Evolutionary conservation across 2,888 invertebrate genomes (phyloP).

Genomic region (Sarcophaga rosellei): DNA sequence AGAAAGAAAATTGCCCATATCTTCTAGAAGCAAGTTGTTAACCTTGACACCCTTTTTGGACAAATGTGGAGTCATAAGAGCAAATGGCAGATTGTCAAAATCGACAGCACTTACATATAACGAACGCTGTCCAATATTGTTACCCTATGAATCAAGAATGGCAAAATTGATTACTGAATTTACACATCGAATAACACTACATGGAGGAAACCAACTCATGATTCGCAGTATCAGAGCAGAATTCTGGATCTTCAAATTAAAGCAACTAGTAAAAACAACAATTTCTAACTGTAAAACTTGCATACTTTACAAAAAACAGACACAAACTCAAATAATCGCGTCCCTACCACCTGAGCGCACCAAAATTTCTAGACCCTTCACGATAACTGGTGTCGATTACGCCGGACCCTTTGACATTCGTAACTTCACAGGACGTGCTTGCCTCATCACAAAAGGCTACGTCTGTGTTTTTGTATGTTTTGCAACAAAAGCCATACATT

Average conservation of each 20-base stretch:
- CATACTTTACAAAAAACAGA: not conserved
- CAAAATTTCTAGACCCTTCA: slow-evolving; percentile 7
- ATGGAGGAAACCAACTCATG: slow-evolving; percentile 7
- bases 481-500: slow-evolving; percentile 59
- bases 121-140: no score
- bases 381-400: slow-evolving; percentile 32
- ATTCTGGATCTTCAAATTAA: slow-evolving; percentile 24
- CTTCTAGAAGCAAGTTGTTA: no score
- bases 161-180: not conserved
- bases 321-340: slow-evolving; percentile 35
- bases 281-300: slow-evolving; percentile 4
- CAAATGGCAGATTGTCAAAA: no score
- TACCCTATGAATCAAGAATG: slow-evolving; percentile 7
- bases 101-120: no score
- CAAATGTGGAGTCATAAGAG: no score
- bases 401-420: slow-evolving; percentile 46
- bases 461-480: slow-evolving; percentile 64
- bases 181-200: not conserved
- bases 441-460: slow-evolving; percentile 41
- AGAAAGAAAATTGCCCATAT: slow-evolving; percentile 10
- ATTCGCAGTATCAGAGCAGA: not conserved
- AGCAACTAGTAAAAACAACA: not conserved
- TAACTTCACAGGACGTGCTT: slow-evolving; percentile 32
- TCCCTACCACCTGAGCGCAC: slow-evolving; percentile 32
- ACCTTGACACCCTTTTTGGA: no score